Evolutionary conservation across 35 echinoderm and acorn worm genomes (phyloP), one percentile per base, ranked within the genome.

Genomic region (Eucidaris tribuloides): DNA sequence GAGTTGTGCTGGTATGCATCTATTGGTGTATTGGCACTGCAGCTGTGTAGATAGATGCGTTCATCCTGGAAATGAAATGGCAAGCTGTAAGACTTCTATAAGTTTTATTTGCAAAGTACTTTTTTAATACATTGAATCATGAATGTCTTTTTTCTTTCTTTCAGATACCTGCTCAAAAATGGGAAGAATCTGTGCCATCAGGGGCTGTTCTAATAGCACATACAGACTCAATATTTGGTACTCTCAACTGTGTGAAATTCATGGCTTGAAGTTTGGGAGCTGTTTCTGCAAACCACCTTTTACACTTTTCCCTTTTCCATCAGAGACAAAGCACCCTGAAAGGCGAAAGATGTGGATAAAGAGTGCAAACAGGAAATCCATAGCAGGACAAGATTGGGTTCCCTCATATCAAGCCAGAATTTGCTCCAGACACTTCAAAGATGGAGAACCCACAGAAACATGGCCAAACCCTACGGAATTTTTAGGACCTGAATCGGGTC

Each of bases 271-370:
- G 7, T 28, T 20, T 5, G 74, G 35, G 19, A 22, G 38, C 33
- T 78, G 74, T 41, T 15, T 2, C 2, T 78, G 74, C 39, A 2
- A 31, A 45, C 74, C 74, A 40, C 74, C 41, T 18, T 78, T 78
- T 22, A 78, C 40, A 7, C 74, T 78, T 14, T 78, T 78, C 52
- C 74, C 74, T 40, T 78, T 78, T 5, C 74, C 74, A 22, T 38
- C 74, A 2, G 41, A 45, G 52, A 38, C 31, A 45, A 31, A 41
- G 6, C 20, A 41, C 52, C 74, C 74, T 4, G 74, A 78, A 13
- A 28, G 15, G 4, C 29, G 74, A 18, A 46, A 6, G 18, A 40
- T 40, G 4, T 78, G 74, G 74, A 46, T 40, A 23, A 78, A 22
- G 2, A 3, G 45, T 2, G 34, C 44, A 35, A 78, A 43, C n/a